Evolutionary conservation across 2,888 invertebrate genomes (phyloP), one percentile per base, ranked within the genome.

Genomic region (Vannuccia rotundouncinata): DNA sequence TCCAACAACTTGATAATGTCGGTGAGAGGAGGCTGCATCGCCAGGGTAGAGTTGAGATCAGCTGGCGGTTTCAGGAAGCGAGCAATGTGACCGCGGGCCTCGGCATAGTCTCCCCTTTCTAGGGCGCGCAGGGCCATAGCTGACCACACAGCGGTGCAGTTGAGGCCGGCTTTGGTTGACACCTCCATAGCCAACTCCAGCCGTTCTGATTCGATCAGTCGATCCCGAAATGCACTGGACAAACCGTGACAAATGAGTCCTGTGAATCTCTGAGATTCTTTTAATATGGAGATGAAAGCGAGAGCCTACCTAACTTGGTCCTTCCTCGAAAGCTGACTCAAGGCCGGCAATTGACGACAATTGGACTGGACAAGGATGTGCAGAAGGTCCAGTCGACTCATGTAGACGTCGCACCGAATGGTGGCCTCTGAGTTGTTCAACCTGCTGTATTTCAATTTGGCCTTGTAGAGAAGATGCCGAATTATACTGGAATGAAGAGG

Each of bases 1-100:
- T 74, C 75, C 31, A 74, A n/a, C 10, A 74, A 29, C n/a, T 74
- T 74, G 13, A 74, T 74, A 1, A 74, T 74, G 29, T 74, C 75
- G 30, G 1, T 74, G 29, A 74, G 30, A 1, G 75, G 75, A 74
- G 29, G 22, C 29, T 29, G 27, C 29, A 74, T 28, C 2, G 22
- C 75, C n/a, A 13, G 29, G 10, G 25, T 22, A 25, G n/a, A 28
- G 17, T 28, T 28, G 29, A 22, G 5, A 1, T n/a, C 10, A 28
- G 1, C 29, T 25, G 29, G n/a, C 17, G 27, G 30, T 74, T 74
- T 13, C 13, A 28, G 29, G 1, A 1, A 74, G 1, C 29, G 30
- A n/a, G 13, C 22, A 74, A 74, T 29, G 13, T n/a, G n/a, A n/a
- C 31, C 31, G n/a, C 75, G 13, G 10, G 75, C 75, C n/a, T 74